Conservation (phyloP, 1,140 invertebrate species). For the Yoshiicerus persimilis region DNA sequence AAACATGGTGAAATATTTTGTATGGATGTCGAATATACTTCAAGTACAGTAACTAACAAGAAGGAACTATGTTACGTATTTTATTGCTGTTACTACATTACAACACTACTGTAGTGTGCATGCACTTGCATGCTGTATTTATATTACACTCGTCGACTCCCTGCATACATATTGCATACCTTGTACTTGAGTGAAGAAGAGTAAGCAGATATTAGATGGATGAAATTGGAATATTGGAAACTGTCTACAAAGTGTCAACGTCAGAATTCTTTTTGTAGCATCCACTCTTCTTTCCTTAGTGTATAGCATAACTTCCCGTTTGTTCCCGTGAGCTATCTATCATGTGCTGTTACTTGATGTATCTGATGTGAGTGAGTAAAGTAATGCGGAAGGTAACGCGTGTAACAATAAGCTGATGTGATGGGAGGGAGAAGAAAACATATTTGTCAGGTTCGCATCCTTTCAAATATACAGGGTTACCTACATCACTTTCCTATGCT, state of each 20-base stretch:
- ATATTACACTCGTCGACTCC: too few relatives aligned
- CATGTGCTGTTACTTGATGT: not conserved
- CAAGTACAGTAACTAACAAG: not conserved
- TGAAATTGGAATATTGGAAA: constrained; percentile 7
- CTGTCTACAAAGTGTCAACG: constrained; percentile 21
- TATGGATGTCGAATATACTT: not conserved
- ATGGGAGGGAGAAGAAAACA: not conserved
- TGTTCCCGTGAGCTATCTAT: not conserved
- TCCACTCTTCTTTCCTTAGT: not conserved
- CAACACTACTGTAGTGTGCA: not conserved
- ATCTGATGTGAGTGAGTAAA: not conserved
- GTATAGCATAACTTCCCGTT: not conserved
- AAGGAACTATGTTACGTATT: not conserved
- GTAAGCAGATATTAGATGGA: not conserved
- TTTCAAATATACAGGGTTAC: not conserved
- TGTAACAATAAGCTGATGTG: not conserved
- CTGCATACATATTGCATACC: too few relatives aligned
- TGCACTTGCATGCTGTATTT: not conserved
- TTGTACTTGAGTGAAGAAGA: not conserved
- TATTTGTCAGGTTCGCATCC: not conserved
- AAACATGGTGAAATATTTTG: not conserved
- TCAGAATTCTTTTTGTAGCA: not conserved
- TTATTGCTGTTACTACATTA: not conserved
- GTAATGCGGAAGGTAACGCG: not conserved
- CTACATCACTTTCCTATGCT: not conserved